Base-by-base conservation (phyloP, 2,888 invertebrate species). In the Abrostola triplasia region DNA sequence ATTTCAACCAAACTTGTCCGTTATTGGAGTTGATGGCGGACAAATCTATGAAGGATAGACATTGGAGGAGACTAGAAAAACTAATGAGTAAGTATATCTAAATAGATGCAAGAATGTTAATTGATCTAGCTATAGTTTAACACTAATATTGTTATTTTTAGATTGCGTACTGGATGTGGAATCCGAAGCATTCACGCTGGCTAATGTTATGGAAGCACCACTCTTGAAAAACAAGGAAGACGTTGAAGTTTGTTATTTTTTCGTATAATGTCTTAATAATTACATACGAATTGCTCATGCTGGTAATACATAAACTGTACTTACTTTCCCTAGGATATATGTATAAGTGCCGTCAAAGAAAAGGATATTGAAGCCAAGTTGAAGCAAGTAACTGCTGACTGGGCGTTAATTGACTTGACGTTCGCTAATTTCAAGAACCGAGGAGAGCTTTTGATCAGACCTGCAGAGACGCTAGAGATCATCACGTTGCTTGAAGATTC, bases 291-390 rank as follows among this genome's bases (percentile, higher is more conserved):
- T 24, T 24, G 24, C 24, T 24, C 24, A 24, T 24, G 24, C 24
- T 24, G 24, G 24, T 24, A 2, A 24, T 24, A 24, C 24, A 24
- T 24, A 24, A 24, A 24, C 1, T 24, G 4, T 24, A 11, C 7
- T 36, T 40, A 42, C n/a, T 36, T 44, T 6, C 13, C n/a, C 48
- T 69, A 97, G 96, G 98, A 98, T 85, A 97, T 98, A 77, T 98
- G 98, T 82, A 97, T 98, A 41, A 97, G 98, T 82, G 98, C 98
- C 0, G 96, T 97, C 0, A 98, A 98, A 91, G 98, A 98, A 88
- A 97, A 97, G 79, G 98, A 98, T 79, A 98, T 98, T 68, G 98
- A 98, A 92, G 97, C 97, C 0, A 98, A 98, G 92, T 87, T 98
- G 66, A 97, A 97, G 77, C 97, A 97, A 91, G 96, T 98, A 0